Conservation (phyloP, 2,888 invertebrate species). For the Hyposoter dolosus region DNA sequence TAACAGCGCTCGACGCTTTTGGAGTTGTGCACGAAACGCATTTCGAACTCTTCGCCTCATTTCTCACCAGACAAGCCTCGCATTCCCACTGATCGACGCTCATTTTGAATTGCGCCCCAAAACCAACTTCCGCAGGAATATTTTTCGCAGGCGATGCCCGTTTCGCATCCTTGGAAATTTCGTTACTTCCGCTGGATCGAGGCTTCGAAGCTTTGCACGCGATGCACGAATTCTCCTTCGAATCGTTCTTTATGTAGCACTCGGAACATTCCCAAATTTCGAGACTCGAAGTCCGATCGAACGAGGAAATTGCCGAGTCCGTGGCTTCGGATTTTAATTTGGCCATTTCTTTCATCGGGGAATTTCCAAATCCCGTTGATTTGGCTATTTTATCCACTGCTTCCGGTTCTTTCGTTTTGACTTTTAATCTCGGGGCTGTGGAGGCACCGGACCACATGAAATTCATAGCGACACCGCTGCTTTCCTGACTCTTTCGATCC, state of each 20-base stretch:
- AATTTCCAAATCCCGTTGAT: neutral
- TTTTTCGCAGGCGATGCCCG: conserved; percentile 38
- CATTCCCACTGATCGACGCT: conserved; percentile 86
- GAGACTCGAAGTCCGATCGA: neutral
- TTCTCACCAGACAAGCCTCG: conserved; percentile 86
- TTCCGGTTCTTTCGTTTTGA: conserved; percentile 71
- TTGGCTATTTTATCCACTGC: neutral
- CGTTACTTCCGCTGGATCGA: neutral
- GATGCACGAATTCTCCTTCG: conserved; percentile 76
- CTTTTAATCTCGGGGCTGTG: conserved; percentile 78
- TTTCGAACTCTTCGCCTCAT: conserved; percentile 83
- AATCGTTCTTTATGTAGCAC: conserved; percentile 82
- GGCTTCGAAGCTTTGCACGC: conserved; percentile 80
- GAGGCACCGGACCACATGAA: conserved; percentile 80
- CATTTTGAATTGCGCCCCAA: conserved; percentile 76
- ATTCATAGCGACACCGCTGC: conserved; percentile 73
- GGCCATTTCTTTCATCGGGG: conserved; percentile 68
- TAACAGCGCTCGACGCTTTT: conserved; percentile 79
- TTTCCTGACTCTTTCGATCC: conserved; percentile 31
- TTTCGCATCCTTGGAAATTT: conserved; percentile 9
- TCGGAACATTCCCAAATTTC: conserved; percentile 82
- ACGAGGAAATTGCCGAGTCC: neutral
- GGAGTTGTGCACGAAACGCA: conserved; percentile 87
- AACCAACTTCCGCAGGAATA: conserved; percentile 67
- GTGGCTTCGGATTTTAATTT: conserved; percentile 75